Conservation (phyloP, 2,113 vertebrate genomes). For the Laticauda laticaudata region DNA sequence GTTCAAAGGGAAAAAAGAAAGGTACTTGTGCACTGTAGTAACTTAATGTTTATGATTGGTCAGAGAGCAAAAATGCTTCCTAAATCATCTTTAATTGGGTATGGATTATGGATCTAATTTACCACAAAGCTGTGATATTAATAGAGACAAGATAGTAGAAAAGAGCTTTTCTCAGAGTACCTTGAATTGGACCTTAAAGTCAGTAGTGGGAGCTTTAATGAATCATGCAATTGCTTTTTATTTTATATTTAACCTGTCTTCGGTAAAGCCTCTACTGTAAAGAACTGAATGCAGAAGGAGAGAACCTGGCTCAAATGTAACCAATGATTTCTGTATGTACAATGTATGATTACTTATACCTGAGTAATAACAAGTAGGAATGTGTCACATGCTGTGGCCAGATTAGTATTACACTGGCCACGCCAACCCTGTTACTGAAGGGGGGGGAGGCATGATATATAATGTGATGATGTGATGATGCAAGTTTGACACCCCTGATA, state of each 20-base stretch:
- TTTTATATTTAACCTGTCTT: slow-evolving; percentile 19
- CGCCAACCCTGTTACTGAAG: too few relatives aligned
- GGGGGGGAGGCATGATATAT: too few relatives aligned
- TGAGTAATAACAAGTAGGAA: not conserved
- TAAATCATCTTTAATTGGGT: slow-evolving; percentile 38
- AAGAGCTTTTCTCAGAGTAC: slow-evolving; percentile 22
- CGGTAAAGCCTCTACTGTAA: slow-evolving; percentile 25
- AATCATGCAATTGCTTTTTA: slow-evolving; percentile 27
- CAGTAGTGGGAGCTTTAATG: slow-evolving; percentile 24
- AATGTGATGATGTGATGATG: too few relatives aligned
- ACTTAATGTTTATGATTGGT: slow-evolving; percentile 38
- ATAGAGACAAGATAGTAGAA: slow-evolving; percentile 30
- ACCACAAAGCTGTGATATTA: slow-evolving; percentile 42
- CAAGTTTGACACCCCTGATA: too few relatives aligned
- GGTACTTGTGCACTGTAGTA: slow-evolving; percentile 9
- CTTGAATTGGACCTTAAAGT: slow-evolving; percentile 25
- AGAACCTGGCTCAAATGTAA: not conserved
- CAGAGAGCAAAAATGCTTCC: slow-evolving; percentile 38
- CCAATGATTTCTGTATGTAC: not conserved
- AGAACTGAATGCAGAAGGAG: not conserved
- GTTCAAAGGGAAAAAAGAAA: slow-evolving; percentile 11
- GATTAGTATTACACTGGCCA: too few relatives aligned
- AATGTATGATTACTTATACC: not conserved
- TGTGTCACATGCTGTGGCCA: too few relatives aligned
- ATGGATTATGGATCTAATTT: slow-evolving; percentile 47